phyloP scores from a whole-genome alignment of 2,888 invertebrate genomes.

The Athripsodes cinereus region DNA sequence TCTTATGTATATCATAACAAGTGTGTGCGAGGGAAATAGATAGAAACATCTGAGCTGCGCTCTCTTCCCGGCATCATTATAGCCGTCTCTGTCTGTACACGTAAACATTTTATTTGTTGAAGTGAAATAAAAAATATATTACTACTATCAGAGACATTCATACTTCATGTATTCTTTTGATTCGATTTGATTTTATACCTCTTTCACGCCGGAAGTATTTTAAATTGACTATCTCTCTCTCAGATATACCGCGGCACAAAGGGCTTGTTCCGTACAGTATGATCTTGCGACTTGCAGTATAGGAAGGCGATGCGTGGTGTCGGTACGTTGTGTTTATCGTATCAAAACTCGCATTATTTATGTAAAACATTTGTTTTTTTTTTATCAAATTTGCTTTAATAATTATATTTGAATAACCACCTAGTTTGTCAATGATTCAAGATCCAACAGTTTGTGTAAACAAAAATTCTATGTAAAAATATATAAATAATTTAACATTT shows the following conservation, averaged over 20 bases:
- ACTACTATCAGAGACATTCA: background rate
- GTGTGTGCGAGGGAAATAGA: constrained; percentile 4
- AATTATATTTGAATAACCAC: no score
- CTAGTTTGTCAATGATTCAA: no score
- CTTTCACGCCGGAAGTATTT: background rate
- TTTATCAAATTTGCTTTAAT: no score
- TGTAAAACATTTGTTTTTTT: no score
- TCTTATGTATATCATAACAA: background rate
- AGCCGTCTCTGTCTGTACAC: background rate
- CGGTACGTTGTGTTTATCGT: background rate
- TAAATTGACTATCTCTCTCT: background rate
- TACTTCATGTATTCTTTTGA: background rate
- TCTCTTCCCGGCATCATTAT: background rate
- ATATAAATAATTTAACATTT: no score
- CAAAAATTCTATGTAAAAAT: no score
- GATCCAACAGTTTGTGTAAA: no score
- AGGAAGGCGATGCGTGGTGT: background rate
- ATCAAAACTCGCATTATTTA: no score
- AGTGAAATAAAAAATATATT: background rate
- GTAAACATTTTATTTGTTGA: background rate
- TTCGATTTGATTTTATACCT: background rate
- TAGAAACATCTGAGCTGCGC: background rate
- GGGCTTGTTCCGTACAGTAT: background rate
- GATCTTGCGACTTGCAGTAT: background rate
- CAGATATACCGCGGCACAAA: background rate